Evolutionary conservation across 2,113 vertebrate species (phyloP), one percentile per base, ranked within the genome.

Genomic region (Burhinus oedicnemus): DNA sequence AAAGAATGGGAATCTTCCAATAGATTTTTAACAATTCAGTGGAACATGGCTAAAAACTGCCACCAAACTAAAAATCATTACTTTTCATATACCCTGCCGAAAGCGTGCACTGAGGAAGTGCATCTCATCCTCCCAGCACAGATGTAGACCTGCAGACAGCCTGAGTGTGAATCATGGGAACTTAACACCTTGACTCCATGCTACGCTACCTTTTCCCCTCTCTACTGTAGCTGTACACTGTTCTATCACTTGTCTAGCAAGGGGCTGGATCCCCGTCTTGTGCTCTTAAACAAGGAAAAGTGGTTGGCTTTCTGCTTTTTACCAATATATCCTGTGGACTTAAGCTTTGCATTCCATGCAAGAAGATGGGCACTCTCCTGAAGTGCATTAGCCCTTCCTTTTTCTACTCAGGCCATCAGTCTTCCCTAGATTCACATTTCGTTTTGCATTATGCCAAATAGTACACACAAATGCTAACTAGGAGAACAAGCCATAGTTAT

Each of bases 401-500:
- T 74, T 71, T 66, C 64, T 77, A 47, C 88, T 84, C 88, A 75
- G 92, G 54, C 91, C 76, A 54, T 44, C 64, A 30, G 72, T 65
- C 84, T 84, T 95, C 87, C 76, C 92, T 84, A 78, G 95, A 93
- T 95, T 94, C 83, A 87, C 87, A 92, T 86, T 84, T 94, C 42
- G 17, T 82, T 84, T 96, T 18, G 26, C 71, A 54, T 70, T 66
- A 76, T 23, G 23, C 65, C 83, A 54, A 92, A 90, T 1, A 69
- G 15, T 71, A 87, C 14, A 54, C 75, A 83, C 66, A 84, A 95
- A 86, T 47, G 71, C 82, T 94, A 93, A 93, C 58, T 58, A 95
- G 86, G 71, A 96, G 90, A 96, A 96, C 83, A 95, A 96, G 81
- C 95, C 93, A 93, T 42, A 64, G 87, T 80, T 92, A 52, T 75